Evolutionary conservation across 2,888 invertebrate species (phyloP), one percentile per base, ranked within the genome.

Genomic region (Agrochola lychnidis): DNA sequence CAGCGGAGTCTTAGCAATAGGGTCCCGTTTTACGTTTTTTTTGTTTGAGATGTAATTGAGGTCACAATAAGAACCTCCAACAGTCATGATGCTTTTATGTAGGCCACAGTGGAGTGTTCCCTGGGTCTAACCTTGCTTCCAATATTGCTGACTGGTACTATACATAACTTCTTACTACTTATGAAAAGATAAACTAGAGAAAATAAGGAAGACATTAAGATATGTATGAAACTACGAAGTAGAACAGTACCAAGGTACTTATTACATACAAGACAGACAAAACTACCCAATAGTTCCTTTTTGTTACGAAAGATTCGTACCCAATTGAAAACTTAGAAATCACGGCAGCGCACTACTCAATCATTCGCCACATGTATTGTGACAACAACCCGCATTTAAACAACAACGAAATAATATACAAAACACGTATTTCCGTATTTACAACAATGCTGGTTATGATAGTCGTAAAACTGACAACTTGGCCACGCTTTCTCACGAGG

Each of bases 401-500:
- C 71, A 85, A 19, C 45, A 70, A 59, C 70, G 66, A 68, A 74
- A 83, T 74, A 64, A 63, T 70, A 83, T 66, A 82, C 85, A 64
- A 53, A 78, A 51, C 86, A 86, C 84, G 86, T 86, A 88, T 84
- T 88, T 87, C 86, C 86, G 79, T 86, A 82, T 70, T 53, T 70
- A 76, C 70, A 76, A 82, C 79, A 81, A 77, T 77, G 25, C 57
- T 61, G 64, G 83, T 76, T 84, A 79, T 86, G 77, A 78, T 80
- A 70, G 45, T 78, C 74, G 73, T 85, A 84, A 84, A 84, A 87
- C 83, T 81, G 86, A 81, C 81, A 75, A 59, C 36, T 86, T 83
- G 71, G 88, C 82, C 75, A 86, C 89, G 84, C 89, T 89, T 89
- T 89, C 89, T 81, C 89, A 88, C 70, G 61, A 36, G 25, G 19